Evolutionary conservation across 2,888 invertebrate genomes (phyloP).

Genomic region (Notocelia uddmanniana): DNA sequence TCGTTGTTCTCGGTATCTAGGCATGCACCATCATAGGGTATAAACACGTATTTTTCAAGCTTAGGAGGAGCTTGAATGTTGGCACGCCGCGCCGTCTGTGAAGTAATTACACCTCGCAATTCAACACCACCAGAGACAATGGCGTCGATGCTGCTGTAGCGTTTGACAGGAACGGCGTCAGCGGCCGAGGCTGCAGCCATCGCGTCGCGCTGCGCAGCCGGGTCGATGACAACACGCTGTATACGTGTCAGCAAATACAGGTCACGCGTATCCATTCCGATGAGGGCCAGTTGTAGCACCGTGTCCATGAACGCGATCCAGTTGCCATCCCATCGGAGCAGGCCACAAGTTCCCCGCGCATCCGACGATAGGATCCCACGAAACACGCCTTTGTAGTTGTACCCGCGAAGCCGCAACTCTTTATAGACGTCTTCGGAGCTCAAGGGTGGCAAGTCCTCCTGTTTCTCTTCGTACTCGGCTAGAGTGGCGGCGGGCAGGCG

Average conservation of each 20-base stretch:
- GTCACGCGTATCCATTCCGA: slow-evolving; percentile 91
- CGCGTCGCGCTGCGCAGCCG: slow-evolving; percentile 86
- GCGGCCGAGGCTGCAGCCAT: slow-evolving; percentile 55
- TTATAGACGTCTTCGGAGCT: slow-evolving; percentile 92
- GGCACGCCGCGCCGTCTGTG: slow-evolving; percentile 94
- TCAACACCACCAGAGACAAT: slow-evolving; percentile 94
- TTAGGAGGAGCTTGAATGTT: slow-evolving; percentile 92
- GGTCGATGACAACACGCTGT: slow-evolving; percentile 93
- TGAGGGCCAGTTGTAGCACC: slow-evolving; percentile 96
- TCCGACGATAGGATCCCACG: slow-evolving; percentile 92
- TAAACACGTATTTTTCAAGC: slow-evolving; percentile 93
- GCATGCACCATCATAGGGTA: slow-evolving; percentile 88
- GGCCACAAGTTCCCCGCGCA: slow-evolving; percentile 89
- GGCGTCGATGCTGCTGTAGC: slow-evolving; percentile 89
- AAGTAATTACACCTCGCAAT: slow-evolving; percentile 95
- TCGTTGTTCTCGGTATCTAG: slow-evolving; percentile 85
- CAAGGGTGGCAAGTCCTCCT: slow-evolving; percentile 81
- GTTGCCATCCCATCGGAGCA: slow-evolving; percentile 94
- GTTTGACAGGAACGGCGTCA: slow-evolving; percentile 88
- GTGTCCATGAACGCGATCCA: slow-evolving; percentile 99
- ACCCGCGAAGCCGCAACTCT: slow-evolving; percentile 93
- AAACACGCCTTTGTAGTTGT: slow-evolving; percentile 94
- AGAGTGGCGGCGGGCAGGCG: slow-evolving; percentile 81
- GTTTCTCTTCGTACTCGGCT: slow-evolving; percentile 64
- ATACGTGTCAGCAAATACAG: slow-evolving; percentile 96